Evolutionary conservation across 2,113 vertebrate species (phyloP), one percentile per base, ranked within the genome.

Genomic region (Gorilla gorilla): DNA sequence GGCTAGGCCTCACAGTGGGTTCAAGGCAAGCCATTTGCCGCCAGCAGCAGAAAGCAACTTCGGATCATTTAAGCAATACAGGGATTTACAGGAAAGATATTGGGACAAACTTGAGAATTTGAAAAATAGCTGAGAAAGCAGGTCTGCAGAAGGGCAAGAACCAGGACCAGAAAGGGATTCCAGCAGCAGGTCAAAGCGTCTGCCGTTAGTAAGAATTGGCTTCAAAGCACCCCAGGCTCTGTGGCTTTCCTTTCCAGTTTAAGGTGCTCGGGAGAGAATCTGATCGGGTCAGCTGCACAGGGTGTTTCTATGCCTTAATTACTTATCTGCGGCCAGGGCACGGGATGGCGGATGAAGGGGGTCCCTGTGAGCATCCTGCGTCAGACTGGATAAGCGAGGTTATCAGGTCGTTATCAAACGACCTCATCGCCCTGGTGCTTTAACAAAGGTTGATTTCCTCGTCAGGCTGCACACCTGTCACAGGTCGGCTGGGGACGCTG

Each of bases 291-390:
- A 25, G 32, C 61, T 16, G 22, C 3, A 5, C 0, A 2, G 22
- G 6, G 72, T 14, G 52, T 66, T 43, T 22, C n/a, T 3, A 2
- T 1, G 32, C 52, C 20, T 23, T 20, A 38, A 5, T 40, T 2
- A 2, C 12, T 50, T 48, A n/a, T 35, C 7, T 8, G 23, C 50
- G 35, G 61, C 30, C 5, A 6, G 22, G 66, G 76, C 8, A 17
- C 23, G 20, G 32, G 35, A 2, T 8, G 0, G 0, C 0, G 1
- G 30, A 17, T 20, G 23, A 55, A 18, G 32, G 64, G 7, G 2
- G n/a, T 1, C 40, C 23, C 35, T 0, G 0, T 30, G 1, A 25
- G 52, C 70, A 18, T 3, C 27, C 38, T 2, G 6, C 14, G 8
- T 16, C 48, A 2, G n/a, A 20, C 32, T 8, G 35, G 3, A 16